These are phyloP conservation scores for Drosophila atroscutellata DNA, from an alignment of 2,888 invertebrate species.

Conservation along the genomic window DNA sequence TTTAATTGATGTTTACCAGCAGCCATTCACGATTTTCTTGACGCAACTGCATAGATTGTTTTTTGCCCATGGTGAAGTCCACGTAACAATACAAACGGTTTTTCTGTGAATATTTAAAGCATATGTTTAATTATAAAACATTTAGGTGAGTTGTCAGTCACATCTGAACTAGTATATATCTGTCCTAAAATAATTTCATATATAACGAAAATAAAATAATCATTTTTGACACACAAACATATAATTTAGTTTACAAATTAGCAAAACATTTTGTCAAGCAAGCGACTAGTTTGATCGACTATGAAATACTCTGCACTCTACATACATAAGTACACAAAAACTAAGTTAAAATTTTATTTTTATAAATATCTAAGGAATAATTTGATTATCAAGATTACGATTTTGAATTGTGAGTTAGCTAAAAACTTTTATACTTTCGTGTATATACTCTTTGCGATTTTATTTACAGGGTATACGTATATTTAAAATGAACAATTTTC, in stretches of 20 bases:
- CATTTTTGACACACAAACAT: conserved; percentile 15
- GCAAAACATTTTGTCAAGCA: conserved; percentile 32
- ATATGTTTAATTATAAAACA: background rate
- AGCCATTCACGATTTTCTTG: conserved; percentile 83
- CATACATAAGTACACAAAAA: background rate
- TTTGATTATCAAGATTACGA: background rate
- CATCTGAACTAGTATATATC: background rate
- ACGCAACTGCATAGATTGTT: conserved; percentile 83
- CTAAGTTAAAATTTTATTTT: background rate
- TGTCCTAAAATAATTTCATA: background rate
- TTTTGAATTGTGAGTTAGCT: background rate
- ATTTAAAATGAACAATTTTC: conserved; percentile 28
- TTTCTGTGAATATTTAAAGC: conserved; percentile 72
- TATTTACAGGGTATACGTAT: conserved; percentile 16
- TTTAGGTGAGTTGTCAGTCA: background rate
- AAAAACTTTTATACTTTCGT: background rate
- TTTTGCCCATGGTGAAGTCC: conserved; percentile 84
- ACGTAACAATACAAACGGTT: conserved; percentile 84
- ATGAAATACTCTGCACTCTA: background rate
- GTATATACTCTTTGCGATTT: background rate
- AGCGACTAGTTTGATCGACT: background rate
- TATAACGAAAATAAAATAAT: conserved; percentile 3
- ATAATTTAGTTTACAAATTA: conserved; percentile 33
- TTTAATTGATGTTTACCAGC: conserved; percentile 59
- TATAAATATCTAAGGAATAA: background rate